phyloP scores from a whole-genome alignment of 1,140 invertebrate genomes.

The Drosophila cardini region DNA sequence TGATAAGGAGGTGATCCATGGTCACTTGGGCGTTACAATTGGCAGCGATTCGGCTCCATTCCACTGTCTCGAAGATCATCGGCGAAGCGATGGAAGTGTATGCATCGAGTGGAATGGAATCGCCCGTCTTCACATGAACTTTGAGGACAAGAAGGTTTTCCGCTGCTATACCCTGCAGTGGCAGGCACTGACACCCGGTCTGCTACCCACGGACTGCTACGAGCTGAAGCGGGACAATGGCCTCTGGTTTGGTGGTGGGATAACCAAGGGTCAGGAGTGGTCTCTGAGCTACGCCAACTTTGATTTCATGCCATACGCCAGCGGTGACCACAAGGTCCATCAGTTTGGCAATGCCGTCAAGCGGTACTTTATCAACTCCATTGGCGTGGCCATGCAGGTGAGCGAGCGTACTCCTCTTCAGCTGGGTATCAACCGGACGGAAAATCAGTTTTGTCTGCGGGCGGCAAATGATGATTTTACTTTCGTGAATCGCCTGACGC shows the following conservation, averaged over 20 bases:
- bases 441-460: constrained; percentile 90
- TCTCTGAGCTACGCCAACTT: constrained; percentile 90
- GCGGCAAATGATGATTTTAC: constrained; percentile 91
- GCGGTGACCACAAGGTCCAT: constrained; percentile 90
- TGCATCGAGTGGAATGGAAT: constrained; percentile 93
- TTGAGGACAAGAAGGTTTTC: constrained; percentile 86
- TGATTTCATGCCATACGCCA: constrained; percentile 91
- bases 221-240: constrained; percentile 88
- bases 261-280: constrained; percentile 91
- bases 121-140: constrained; percentile 89
- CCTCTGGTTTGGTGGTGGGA: constrained; percentile 93
- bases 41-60: constrained; percentile 87
- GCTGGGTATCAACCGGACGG: constrained; percentile 89
- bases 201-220: constrained; percentile 92
- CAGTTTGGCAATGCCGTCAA: constrained; percentile 93
- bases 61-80: constrained; percentile 89
- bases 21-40: constrained; percentile 87
- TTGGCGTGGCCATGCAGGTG: constrained; percentile 92
- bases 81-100: constrained; percentile 86
- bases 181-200: constrained; percentile 88
- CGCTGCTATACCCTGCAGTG: constrained; percentile 93
- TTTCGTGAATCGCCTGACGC: constrained; percentile 89
- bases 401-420: constrained; percentile 92
- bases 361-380: constrained; percentile 93
- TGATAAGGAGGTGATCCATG: constrained; percentile 90